phyloP scores from a whole-genome alignment of 2,113 vertebrate species.

The Hypocryptadius cinnamomeus region DNA sequence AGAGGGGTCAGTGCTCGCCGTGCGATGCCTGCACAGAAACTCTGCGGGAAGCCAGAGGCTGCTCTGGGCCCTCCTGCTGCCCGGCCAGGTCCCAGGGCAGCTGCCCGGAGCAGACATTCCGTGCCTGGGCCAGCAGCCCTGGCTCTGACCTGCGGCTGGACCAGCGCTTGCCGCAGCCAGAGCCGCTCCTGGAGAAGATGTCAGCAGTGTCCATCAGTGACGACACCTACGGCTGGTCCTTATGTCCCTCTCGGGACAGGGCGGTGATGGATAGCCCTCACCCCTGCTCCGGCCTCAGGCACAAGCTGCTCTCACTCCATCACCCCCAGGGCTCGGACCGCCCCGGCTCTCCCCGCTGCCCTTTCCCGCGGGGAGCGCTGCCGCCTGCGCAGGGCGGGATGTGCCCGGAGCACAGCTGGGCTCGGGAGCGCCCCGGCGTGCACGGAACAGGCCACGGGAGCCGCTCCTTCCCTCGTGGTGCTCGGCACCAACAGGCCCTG shows the following conservation, averaged over 20 bases:
- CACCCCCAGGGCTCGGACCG: background rate
- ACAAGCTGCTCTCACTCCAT: background rate
- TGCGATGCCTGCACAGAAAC: accelerated
- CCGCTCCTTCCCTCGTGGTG: accelerated
- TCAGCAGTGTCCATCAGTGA: background rate
- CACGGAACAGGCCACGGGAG: accelerated
- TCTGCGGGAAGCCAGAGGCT: background rate
- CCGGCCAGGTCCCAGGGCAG: background rate
- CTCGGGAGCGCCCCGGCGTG: accelerated
- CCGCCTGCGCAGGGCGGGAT: accelerated
- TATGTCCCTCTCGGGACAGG: background rate
- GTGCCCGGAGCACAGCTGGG: background rate
- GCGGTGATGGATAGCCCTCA: background rate
- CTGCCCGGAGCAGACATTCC: background rate
- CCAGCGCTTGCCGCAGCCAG: background rate
- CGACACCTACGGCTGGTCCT: accelerated
- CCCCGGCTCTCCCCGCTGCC: background rate
- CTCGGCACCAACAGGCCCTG: background rate
- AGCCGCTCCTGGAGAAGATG: background rate
- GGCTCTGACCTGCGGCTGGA: background rate
- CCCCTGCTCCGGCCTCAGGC: background rate
- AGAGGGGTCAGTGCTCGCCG: background rate
- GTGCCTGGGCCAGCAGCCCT: background rate
- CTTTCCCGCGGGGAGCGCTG: background rate
- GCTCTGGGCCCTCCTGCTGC: background rate